phyloP scores from a whole-genome alignment of 2,797 vertebrate species.

The Cossypha dichroa region DNA sequence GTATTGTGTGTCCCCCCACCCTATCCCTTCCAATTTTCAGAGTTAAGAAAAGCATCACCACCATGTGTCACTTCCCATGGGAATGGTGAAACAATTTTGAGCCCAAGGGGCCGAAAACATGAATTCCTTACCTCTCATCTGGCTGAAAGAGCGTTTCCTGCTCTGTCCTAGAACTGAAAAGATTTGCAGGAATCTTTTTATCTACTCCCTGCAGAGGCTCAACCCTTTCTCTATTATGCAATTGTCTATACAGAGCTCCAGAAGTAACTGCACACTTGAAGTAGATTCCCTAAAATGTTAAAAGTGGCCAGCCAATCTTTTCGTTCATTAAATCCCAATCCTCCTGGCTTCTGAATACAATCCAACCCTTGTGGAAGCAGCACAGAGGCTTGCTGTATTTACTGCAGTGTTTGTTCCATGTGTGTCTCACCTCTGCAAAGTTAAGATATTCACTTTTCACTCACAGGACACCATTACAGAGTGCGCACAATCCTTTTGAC shows the following conservation, averaged over 20 bases:
- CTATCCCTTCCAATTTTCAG: background rate
- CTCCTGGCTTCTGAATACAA: background rate
- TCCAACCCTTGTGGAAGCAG: background rate
- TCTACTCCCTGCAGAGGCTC: background rate
- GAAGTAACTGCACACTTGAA: background rate
- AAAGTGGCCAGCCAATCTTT: background rate
- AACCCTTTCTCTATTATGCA: background rate
- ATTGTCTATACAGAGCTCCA: background rate
- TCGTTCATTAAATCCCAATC: background rate
- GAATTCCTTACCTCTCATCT: background rate
- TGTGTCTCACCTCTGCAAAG: background rate
- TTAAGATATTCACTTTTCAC: background rate
- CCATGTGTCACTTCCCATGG: background rate
- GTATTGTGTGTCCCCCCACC: rapidly evolving
- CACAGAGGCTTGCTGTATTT: background rate
- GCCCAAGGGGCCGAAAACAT: background rate
- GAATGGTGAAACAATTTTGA: background rate
- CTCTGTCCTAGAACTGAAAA: background rate
- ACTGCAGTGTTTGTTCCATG: background rate
- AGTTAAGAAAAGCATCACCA: conserved; percentile 17
- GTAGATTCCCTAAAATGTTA: background rate
- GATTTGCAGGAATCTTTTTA: conserved; percentile 9
- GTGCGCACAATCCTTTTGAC: background rate
- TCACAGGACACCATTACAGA: background rate
- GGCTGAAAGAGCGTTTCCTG: background rate